Evolutionary conservation across 2,888 invertebrate genomes (phyloP).

Genomic region (Corbicula japonica): DNA sequence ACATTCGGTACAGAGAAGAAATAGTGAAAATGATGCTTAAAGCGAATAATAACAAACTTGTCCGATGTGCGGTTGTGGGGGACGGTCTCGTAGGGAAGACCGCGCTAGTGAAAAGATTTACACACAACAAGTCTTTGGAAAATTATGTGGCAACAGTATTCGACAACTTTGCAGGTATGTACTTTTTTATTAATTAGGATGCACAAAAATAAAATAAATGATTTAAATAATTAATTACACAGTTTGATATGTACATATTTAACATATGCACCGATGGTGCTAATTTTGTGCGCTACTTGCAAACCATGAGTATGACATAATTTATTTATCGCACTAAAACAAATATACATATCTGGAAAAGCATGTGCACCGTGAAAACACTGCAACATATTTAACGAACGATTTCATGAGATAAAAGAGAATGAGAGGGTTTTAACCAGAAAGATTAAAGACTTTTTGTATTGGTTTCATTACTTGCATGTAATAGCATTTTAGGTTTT

Average conservation of each 20-base stretch:
- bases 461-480: too few species aligned
- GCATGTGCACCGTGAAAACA: too few species aligned
- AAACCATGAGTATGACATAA: too few species aligned
- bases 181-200: neutral
- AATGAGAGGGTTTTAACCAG: too few species aligned
- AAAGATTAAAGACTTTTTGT: too few species aligned
- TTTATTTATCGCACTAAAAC: too few species aligned
- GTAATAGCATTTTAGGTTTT: too few species aligned
- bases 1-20: neutral
- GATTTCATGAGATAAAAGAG: too few species aligned
- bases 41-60: conserved; percentile 25
- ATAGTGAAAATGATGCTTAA: conserved; percentile 41
- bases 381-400: too few species aligned
- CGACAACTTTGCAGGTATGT: conserved; percentile 74
- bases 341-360: too few species aligned
- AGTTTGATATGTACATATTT: neutral
- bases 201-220: neutral
- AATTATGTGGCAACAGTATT: conserved; percentile 73
- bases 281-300: too few species aligned
- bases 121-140: conserved; percentile 38
- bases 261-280: too few species aligned
- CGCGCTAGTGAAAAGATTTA: conserved; percentile 69
- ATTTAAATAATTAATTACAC: neutral
- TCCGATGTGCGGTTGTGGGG: conserved; percentile 75
- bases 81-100: conserved; percentile 79